Conservation (phyloP, 2,113 vertebrate genomes). For the Trichomycterus rosablanca region DNA sequence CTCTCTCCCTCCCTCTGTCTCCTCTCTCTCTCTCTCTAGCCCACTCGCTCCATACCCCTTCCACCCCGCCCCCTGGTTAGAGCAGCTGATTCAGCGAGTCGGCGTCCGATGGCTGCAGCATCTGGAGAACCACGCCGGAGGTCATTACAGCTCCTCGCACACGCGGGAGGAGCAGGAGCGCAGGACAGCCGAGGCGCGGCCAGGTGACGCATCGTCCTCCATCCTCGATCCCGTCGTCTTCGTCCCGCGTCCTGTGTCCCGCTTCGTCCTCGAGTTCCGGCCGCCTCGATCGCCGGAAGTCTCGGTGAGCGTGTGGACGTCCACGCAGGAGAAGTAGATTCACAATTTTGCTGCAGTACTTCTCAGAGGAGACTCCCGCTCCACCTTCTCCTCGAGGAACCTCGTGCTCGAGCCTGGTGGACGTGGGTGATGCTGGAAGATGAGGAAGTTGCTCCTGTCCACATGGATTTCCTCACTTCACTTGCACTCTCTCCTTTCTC, state of each 20-base stretch:
- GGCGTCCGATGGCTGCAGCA: conserved; percentile 86
- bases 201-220: conserved; percentile 79
- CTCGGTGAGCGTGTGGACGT: neutral
- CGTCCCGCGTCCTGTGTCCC: no score
- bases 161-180: conserved; percentile 62
- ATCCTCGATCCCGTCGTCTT: conserved; percentile 34
- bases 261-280: conserved; percentile 46
- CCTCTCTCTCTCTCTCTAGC: conserved; percentile 45
- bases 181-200: conserved; percentile 73
- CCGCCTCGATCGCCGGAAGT: conserved; percentile 45
- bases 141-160: conserved; percentile 81
- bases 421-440: conserved; percentile 48
- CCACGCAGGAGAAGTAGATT: conserved; percentile 63
- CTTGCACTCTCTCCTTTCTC: conserved; percentile 37
- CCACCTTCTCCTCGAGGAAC: neutral
- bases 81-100: conserved; percentile 89
- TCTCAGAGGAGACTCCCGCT: no score
- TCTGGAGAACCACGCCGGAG: conserved; percentile 78
- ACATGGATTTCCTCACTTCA: conserved; percentile 62
- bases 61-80: conserved; percentile 64
- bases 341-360: conserved; percentile 62
- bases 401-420: neutral
- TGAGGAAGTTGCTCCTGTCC: conserved; percentile 62
- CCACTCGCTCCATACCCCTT: conserved; percentile 49
- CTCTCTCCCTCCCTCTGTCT: conserved; percentile 31